A percentile compares a stretch with the other conserved stretches of the same genome.
Conservation (phyloP, 2,797 vertebrate genomes). For the Manis javanica region DNA sequence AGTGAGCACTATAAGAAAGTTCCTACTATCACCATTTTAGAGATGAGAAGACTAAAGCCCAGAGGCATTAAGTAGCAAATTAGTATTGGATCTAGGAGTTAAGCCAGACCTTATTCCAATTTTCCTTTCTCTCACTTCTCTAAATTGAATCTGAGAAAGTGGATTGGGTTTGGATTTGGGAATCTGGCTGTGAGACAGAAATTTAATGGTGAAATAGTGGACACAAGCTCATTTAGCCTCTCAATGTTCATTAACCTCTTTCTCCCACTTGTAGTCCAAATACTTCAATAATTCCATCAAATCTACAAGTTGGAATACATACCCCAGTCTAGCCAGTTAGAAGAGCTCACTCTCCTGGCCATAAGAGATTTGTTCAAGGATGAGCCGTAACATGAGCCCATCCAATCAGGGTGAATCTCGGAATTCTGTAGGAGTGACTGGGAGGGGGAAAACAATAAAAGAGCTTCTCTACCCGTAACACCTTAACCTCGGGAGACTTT, state of each 20-base stretch:
- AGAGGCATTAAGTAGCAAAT: not conserved
- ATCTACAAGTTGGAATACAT: not conserved
- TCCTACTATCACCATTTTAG: not conserved
- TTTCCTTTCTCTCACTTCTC: not conserved
- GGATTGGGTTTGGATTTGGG: not conserved
- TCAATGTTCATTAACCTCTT: not conserved
- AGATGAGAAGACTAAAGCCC: conserved; percentile 12
- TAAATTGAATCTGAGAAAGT: not conserved
- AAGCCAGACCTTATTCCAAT: not conserved
- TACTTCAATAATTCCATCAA: not conserved
- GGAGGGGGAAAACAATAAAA: not conserved
- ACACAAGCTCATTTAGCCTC: not conserved
- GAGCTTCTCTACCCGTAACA: not conserved
- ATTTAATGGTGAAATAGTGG: not conserved
- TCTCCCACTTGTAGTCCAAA: not conserved
- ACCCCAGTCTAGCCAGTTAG: not conserved
- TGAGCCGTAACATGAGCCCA: not conserved
- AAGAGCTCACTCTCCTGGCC: not conserved
- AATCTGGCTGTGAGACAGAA: not conserved
- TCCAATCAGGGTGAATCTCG: not conserved
- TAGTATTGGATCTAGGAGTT: not conserved
- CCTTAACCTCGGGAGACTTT: not conserved
- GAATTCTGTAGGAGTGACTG: not conserved
- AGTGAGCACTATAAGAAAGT: not conserved
- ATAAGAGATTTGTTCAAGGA: not conserved